phyloP scores from a whole-genome alignment of 2,888 invertebrate species.

The Nowickia ferox region DNA sequence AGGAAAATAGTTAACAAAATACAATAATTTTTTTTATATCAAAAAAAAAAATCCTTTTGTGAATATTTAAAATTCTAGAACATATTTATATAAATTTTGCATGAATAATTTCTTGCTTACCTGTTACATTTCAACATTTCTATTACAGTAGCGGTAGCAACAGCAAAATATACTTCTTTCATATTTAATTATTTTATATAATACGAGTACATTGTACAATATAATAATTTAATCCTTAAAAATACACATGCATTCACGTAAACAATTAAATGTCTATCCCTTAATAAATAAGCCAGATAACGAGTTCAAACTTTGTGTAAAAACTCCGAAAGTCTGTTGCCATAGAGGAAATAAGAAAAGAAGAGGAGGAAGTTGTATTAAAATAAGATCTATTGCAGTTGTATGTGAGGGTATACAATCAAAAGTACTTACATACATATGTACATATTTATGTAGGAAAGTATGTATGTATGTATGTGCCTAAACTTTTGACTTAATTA shows the following conservation, averaged over 20 bases:
- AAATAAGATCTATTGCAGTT: not conserved
- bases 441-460: no score
- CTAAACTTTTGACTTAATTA: constrained; percentile 68
- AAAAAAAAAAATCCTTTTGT: not conserved
- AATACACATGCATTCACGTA: constrained; percentile 10
- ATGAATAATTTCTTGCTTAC: not conserved
- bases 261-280: not conserved
- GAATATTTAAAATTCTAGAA: not conserved
- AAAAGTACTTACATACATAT: no score
- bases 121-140: constrained; percentile 1
- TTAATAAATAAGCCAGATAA: constrained; percentile 35
- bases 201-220: constrained; percentile 6
- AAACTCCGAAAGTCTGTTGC: constrained; percentile 14
- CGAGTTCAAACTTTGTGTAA: constrained; percentile 12
- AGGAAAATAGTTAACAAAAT: no score
- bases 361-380: constrained; percentile 9
- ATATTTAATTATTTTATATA: constrained; percentile 62
- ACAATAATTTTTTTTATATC: no score
- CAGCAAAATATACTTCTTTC: not conserved
- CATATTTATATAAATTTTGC: not conserved
- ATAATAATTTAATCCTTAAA: constrained; percentile 41
- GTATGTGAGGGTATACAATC: not conserved
- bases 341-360: constrained; percentile 18
- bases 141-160: not conserved
- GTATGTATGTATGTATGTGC: not conserved